Base-by-base conservation (phyloP, 2,888 invertebrate genomes). In the Oscheius onirici region DNA sequence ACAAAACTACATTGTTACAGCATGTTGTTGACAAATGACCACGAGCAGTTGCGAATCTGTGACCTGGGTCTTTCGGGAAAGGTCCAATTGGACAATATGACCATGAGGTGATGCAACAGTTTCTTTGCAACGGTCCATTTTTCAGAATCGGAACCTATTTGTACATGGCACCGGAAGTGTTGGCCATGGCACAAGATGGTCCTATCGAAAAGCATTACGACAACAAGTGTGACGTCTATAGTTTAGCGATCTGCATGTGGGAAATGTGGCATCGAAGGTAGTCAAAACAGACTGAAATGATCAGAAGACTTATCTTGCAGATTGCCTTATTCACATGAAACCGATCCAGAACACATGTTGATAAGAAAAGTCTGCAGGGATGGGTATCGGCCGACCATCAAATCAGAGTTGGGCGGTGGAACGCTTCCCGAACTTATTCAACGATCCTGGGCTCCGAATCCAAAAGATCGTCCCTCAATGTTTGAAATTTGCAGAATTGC, bases 101-200 rank as follows among this genome's bases (percentile, higher is more conserved):
- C 68, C 6, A 57, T 68, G 57, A 58, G 57, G 68, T 68, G 11
- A 17, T 1, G 24, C 22, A 44, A 13, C n/a, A 26, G 17, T 22
- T 63, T 22, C 20, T n/a, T 44, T 24, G 20, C n/a, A 43, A 60
- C 41, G n/a, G 13, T 54, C 17, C 15, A 3, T 17, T 15, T 67
- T 67, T 17, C 20, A 67, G 67, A 57, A 68, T 68, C 15, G 68
- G 68, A 26, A 68, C 68, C 17, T 68, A 68, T 28, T 20, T 68
- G 13, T 68, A 68, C 46, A 68, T 68, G 68, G 68, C 68, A 11
- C 68, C 68, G 6, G 68, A 68, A 68, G 55, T 68, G 1, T 41
- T 68, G 26, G 68, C 68, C 22, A 13, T 34, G 52, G 66, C 66
- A 11, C 17, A 44, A 22, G 44, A 44, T 20, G 57, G 57, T 17